A percentile compares a stretch with the other conserved stretches of the same genome.
Evolutionary conservation across 1,140 invertebrate species (phyloP).

Genomic region (Drosophila equinoxialis): DNA sequence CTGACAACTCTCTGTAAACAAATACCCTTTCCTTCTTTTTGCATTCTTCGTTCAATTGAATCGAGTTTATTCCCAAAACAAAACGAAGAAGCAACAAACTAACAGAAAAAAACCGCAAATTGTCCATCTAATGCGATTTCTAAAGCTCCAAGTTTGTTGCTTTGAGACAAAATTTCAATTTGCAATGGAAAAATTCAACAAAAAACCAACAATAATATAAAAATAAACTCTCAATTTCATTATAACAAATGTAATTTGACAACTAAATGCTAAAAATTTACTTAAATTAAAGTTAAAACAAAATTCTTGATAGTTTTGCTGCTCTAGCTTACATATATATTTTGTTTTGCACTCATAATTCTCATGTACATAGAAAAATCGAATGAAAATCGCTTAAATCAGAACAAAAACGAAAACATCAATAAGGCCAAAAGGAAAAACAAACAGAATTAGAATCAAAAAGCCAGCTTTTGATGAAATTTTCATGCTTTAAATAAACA

Average conservation of each 20-base stretch:
- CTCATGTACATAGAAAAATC: conserved; percentile 11
- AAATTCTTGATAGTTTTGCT: conserved; percentile 12
- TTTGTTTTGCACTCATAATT: conserved; percentile 1
- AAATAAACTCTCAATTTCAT: too few species aligned
- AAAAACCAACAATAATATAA: too few species aligned
- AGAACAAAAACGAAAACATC: neutral
- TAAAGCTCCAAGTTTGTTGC: too few species aligned
- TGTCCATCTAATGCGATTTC: too few species aligned
- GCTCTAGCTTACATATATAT: neutral
- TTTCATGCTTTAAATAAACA: conserved; percentile 5
- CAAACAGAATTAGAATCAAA: too few species aligned
- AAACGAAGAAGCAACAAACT: too few species aligned
- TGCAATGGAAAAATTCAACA: too few species aligned
- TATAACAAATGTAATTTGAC: too few species aligned
- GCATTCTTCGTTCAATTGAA: neutral
- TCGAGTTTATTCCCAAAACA: neutral
- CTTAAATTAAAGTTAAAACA: neutral
- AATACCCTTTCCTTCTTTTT: neutral
- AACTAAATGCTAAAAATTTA: too few species aligned
- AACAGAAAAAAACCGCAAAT: too few species aligned
- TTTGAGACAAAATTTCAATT: too few species aligned
- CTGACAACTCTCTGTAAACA: neutral
- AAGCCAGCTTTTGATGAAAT: neutral
- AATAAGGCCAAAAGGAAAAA: neutral
- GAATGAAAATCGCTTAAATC: neutral